Percentiles rank a stretch among this genome's conserved stretches.
phyloP scores from a whole-genome alignment of 2,113 vertebrate genomes.

The Hylia prasina region DNA sequence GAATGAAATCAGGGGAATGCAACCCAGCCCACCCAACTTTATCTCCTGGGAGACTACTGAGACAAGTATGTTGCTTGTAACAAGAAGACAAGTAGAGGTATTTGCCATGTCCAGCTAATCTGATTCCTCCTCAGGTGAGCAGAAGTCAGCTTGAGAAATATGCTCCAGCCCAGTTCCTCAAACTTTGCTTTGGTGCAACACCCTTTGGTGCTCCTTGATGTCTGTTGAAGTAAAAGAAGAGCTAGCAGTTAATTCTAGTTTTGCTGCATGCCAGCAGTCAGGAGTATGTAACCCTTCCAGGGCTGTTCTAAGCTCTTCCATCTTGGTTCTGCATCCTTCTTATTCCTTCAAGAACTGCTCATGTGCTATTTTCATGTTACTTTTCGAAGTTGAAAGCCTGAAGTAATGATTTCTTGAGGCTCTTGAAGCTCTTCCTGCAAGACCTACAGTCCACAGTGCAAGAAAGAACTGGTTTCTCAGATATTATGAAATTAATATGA shows the following conservation, averaged over 20 bases:
- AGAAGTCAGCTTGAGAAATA: background rate
- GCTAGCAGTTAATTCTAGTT: background rate
- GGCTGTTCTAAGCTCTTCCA: background rate
- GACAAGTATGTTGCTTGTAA: background rate
- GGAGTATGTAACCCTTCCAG: background rate
- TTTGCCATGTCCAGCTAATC: background rate
- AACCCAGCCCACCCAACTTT: background rate
- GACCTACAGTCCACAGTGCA: background rate
- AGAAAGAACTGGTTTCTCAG: background rate
- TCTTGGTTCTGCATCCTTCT: background rate
- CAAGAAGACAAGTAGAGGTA: rapidly evolving
- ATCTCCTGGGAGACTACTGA: background rate
- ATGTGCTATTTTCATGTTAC: background rate
- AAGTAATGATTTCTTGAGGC: background rate
- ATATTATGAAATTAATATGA: background rate
- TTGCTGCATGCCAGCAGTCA: background rate
- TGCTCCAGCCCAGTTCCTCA: rapidly evolving
- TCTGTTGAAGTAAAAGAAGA: background rate
- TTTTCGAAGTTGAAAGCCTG: background rate
- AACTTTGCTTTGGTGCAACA: background rate
- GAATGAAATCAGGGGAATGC: background rate
- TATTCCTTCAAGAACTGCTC: background rate
- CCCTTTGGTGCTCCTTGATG: background rate
- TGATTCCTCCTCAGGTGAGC: background rate
- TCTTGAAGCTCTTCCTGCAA: background rate